Evolutionary conservation across 2,888 invertebrate species (phyloP).

Genomic region (Amblyjoppa proteus): DNA sequence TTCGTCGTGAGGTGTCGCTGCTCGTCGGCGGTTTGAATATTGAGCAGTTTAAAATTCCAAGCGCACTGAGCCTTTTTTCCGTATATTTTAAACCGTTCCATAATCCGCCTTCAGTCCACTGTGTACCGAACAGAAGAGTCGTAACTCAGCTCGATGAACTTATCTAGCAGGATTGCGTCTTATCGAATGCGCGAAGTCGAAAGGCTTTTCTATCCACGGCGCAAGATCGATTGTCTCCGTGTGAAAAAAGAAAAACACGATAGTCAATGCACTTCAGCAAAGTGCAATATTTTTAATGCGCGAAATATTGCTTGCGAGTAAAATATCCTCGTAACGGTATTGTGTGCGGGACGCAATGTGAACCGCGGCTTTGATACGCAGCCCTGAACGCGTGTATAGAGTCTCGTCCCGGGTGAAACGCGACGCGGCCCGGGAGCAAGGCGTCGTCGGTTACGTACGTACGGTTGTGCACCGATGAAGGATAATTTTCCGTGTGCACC

Average conservation of each 20-base stretch:
- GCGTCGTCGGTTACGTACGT: conserved; percentile 4
- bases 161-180: neutral
- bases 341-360: neutral
- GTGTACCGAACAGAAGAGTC: neutral
- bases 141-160: neutral
- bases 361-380: neutral
- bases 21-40: neutral
- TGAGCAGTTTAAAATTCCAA: neutral
- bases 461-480: conserved; percentile 44
- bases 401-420: conserved; percentile 23
- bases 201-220: neutral
- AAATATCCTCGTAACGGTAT: neutral
- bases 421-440: conserved; percentile 18
- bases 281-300: neutral
- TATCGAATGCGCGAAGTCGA: neutral
- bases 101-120: neutral
- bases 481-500: conserved; percentile 56
- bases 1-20: neutral
- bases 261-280: neutral
- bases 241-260: neutral
- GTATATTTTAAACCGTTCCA: neutral
- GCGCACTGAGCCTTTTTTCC: neutral
- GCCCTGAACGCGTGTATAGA: neutral
- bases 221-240: neutral
- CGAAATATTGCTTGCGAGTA: neutral